Base-by-base conservation (phyloP, 1,140 invertebrate genomes). In the Papilio machaon region DNA sequence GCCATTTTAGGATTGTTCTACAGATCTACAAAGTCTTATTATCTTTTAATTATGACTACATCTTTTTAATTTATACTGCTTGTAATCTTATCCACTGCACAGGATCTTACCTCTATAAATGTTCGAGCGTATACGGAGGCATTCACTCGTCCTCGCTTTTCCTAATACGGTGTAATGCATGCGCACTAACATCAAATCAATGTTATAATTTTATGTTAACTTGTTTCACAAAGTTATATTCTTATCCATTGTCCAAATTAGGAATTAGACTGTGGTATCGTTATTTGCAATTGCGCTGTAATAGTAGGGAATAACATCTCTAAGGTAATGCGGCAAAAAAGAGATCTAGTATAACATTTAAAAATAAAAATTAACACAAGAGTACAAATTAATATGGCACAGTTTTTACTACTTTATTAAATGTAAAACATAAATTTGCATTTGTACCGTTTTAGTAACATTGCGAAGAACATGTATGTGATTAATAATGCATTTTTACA, bases 101-200 rank as follows among this genome's bases (percentile, higher is more conserved):
- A 35, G 64, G 64, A 70, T 70, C 64, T 60, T 70, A 38, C 64
- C 13, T 70, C 30, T 70, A 35, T 19, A 17, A 54, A 54, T 15
- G 5, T 17, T 54, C 52, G 52, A 6, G 30, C 30, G 6, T 70
- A 15, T 35, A 70, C 23, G 5, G 15, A 70, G 30, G 30, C 64
- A 35, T 70, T 70, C 64, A 35, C 64, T 35, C 64, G 64, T 70
- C 64, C 64, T 70, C 64, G 64, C 64, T 70, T 70, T 70, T 70
- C 64, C 64, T 70, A 70, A 70, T 70, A 70, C 64, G 64, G 64
- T 70, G 23, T 67, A 67, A 7, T 38, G 15, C 52, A 54, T 17
- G 52, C 58, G 8, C 58, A 38, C 64, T 15, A 5, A 38, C 64
- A 70, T 64, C 19, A 19, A 30, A 64, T 30, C 11, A 70, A 35